Conservation (phyloP, 2,888 invertebrate genomes). For the Asteroscopus sphinx region DNA sequence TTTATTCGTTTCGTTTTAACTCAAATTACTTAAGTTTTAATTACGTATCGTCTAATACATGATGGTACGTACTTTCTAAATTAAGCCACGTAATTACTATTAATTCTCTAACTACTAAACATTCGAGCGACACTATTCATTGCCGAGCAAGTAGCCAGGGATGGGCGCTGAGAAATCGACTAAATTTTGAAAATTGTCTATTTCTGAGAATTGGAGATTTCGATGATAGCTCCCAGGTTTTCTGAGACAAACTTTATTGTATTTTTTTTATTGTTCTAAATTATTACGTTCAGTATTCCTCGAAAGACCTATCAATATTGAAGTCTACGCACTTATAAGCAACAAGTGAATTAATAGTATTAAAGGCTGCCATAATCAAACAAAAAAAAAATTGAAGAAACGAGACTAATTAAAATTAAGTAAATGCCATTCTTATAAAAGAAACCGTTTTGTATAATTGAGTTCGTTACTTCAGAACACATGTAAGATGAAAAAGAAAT, state of each 20-base stretch:
- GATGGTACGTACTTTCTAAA: slow-evolving; percentile 59
- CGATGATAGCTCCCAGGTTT: no score
- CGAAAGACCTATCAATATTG: no score
- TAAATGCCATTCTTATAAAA: slow-evolving; percentile 42
- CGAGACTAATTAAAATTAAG: slow-evolving; percentile 50
- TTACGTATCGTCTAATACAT: slow-evolving; percentile 77
- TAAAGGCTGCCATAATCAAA: not conserved
- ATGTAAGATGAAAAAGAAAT: not conserved
- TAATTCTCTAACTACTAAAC: slow-evolving; percentile 58
- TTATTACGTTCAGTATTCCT: no score
- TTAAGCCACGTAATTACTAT: slow-evolving; percentile 55
- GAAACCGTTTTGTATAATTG: slow-evolving; percentile 7
- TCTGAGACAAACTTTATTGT: no score
- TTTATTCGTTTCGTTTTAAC: slow-evolving; percentile 69
- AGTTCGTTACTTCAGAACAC: no score
- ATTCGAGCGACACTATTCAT: slow-evolving; percentile 47
- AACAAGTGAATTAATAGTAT: not conserved
- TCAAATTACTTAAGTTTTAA: slow-evolving; percentile 66
- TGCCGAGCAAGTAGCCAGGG: slow-evolving; percentile 34
- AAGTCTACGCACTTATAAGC: no score
- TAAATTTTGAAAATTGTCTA: not conserved
- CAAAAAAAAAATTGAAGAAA: slow-evolving; percentile 10
- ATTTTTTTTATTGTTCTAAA: no score
- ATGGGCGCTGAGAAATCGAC: slow-evolving; percentile 6
- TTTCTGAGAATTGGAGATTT: no score